Evolutionary conservation across 2,113 vertebrate species (phyloP), one percentile per base, ranked within the genome.

Genomic region (Kryptolebias marmoratus): DNA sequence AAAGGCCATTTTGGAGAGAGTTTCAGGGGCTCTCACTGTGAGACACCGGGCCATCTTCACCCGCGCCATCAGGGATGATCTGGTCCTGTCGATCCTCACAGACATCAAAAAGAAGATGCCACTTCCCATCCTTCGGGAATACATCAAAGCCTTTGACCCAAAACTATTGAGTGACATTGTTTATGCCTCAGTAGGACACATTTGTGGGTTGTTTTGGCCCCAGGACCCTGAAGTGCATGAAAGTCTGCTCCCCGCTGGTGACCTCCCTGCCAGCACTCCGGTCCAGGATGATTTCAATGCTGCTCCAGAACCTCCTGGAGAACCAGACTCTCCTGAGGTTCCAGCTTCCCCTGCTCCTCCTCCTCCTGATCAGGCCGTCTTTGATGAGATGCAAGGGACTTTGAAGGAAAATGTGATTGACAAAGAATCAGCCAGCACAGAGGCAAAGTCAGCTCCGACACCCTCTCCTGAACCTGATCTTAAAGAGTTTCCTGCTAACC

Each of bases 301-400:
- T 30, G 27, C 5, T 50, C 14, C 13, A 32, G 58, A 13, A 49
- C 22, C 22, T 22, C 22, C 22, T 22, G 22, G 22, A 22, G 22
- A 22, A 22, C 22, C 7, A 44, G 13, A 30, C 7, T 28, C 42
- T 7, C 9, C 22, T 22, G 22, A 22, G 22, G 22, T 22, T 22
- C 39, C 22, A 49, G 4, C 32, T 57, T 15, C 53, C 58, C 62
- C 32, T 42, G 62, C 54, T 65, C n/a, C 32, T 52, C 71, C 71
- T 56, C 22, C 22, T 22, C 54, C 71, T 58, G 54, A n/a, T 58
- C 36, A 64, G 48, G 22, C 53, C 52, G 22, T 22, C 22, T 22
- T 22, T 22, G 22, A 22, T 22, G 22, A 22, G 22, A 22, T 22
- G 22, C 22, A 22, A 22, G 22, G 22, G 22, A 22, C 22, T 22